These are phyloP conservation scores for Bufo gargarizans DNA, from an alignment of 2,113 vertebrate genomes.

Conservation along the genomic window DNA sequence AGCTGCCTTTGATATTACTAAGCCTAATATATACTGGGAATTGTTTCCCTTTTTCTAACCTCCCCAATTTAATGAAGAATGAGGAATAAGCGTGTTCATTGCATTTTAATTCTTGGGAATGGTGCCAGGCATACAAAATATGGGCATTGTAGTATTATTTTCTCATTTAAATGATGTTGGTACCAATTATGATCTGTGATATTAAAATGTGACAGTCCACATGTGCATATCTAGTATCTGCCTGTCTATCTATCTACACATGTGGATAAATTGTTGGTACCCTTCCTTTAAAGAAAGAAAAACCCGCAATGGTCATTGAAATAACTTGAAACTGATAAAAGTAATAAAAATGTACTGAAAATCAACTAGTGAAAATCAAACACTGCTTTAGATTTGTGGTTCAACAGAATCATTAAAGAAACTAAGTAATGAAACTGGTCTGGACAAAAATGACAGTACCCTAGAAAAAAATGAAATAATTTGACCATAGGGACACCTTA, in stretches of 20 bases:
- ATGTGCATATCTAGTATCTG: background rate
- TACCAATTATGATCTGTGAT: background rate
- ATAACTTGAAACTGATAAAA: no score
- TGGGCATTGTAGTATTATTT: background rate
- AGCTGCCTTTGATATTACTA: slow-evolving; percentile 44
- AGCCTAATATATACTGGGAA: slow-evolving; percentile 45
- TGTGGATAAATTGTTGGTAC: no score
- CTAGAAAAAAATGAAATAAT: no score
- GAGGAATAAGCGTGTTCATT: slow-evolving; percentile 8
- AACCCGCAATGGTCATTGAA: no score
- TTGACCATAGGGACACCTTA: no score
- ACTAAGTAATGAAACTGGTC: no score
- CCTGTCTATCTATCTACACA: background rate
- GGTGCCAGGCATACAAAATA: slow-evolving; percentile 1
- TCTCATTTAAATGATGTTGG: background rate
- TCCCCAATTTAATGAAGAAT: slow-evolving; percentile 30
- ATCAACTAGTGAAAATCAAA: no score
- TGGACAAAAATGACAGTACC: no score
- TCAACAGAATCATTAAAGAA: no score
- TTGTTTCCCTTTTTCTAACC: slow-evolving; percentile 26
- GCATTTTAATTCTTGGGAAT: slow-evolving; percentile 30
- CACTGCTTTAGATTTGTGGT: no score
- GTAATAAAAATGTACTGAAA: no score
- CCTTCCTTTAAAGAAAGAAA: no score
- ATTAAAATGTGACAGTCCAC: background rate